Conservation (phyloP, 2,113 vertebrate species). For the Myotis lucifugus region DNA sequence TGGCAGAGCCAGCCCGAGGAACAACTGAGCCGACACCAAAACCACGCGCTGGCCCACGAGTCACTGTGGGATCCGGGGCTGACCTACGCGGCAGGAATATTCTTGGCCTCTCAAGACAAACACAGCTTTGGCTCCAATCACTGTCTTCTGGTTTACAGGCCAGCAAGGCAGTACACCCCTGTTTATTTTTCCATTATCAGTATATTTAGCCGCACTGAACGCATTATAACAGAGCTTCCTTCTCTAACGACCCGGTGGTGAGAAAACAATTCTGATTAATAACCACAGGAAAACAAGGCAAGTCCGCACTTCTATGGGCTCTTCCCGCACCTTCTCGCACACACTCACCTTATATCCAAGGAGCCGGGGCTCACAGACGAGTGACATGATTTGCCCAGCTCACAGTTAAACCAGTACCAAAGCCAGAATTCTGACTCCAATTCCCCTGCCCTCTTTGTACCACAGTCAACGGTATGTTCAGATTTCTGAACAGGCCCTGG, state of each 20-base stretch:
- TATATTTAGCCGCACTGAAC: not conserved
- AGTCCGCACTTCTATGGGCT: not conserved
- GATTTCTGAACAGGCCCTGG: not conserved
- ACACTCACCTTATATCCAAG: not conserved
- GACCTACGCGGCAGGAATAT: not conserved
- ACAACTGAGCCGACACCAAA: not conserved
- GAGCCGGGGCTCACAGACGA: not conserved
- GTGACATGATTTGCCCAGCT: not conserved
- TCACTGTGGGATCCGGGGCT: not conserved
- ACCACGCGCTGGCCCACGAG: not conserved
- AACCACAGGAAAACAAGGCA: not conserved
- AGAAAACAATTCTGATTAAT: not conserved
- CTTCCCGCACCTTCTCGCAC: not conserved
- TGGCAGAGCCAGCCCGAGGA: not conserved
- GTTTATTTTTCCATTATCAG: constrained; percentile 62
- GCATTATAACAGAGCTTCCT: not conserved
- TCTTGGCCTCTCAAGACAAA: constrained; percentile 51
- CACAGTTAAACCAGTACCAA: not conserved
- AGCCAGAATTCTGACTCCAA: not conserved
- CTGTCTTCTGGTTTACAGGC: constrained; percentile 33
- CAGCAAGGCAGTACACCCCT: constrained; percentile 1
- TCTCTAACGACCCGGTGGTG: not conserved
- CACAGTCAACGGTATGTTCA: not conserved
- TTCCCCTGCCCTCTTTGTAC: not conserved
- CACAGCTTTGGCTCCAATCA: constrained; percentile 29